phyloP scores from a whole-genome alignment of 2,888 invertebrate species.

The Zelleria hepariella region DNA sequence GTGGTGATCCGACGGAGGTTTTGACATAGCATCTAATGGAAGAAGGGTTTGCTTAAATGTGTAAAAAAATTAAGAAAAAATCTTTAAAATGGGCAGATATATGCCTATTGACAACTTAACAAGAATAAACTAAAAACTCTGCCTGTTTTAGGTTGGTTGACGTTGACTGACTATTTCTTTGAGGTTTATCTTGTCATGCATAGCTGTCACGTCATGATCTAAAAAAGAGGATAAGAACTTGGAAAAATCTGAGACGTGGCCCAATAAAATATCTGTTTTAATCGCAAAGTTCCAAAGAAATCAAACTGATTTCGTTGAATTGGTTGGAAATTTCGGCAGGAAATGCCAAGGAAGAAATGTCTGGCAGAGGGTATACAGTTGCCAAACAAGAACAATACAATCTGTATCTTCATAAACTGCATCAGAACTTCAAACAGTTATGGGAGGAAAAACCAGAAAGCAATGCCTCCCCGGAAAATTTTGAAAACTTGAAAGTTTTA shows the following conservation, averaged over 20 bases:
- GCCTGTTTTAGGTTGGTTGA: no score
- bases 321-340: neutral
- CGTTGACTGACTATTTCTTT: no score
- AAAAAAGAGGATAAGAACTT: no score
- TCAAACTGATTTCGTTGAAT: no score
- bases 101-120: neutral
- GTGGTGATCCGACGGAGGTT: conserved; percentile 23
- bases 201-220: no score
- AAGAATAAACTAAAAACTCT: no score
- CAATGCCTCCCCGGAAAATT: conserved; percentile 69
- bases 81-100: neutral
- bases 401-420: conserved; percentile 43
- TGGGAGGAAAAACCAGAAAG: conserved; percentile 41
- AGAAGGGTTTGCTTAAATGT: neutral
- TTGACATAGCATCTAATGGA: neutral
- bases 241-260: no score
- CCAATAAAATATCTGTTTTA: no score
- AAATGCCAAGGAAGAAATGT: neutral
- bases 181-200: no score
- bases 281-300: no score
- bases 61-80: neutral
- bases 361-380: conserved; percentile 31
- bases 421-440: conserved; percentile 48
- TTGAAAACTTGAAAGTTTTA: conserved; percentile 79
- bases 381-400: conserved; percentile 47